Evolutionary conservation across 2,888 invertebrate species (phyloP).

Genomic region (Alcis repandata): DNA sequence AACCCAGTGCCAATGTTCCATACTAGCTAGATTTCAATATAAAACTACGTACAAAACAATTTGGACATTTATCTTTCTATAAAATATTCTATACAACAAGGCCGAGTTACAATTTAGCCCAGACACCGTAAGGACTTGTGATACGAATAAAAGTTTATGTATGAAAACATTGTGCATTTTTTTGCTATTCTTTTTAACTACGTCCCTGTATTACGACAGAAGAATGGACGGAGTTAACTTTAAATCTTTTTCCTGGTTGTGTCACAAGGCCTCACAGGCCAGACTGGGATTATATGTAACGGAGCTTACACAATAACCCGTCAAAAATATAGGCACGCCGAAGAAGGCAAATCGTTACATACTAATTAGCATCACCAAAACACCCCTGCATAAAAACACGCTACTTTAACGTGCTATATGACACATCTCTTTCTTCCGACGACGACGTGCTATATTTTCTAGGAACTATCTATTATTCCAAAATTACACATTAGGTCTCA

Average conservation of each 20-base stretch:
- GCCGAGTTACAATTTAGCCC: conserved; percentile 3
- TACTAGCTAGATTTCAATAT: conserved; percentile 22
- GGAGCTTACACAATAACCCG: conserved; percentile 17
- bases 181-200: neutral
- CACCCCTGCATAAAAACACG: conserved; percentile 18
- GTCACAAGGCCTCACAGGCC: conserved; percentile 1
- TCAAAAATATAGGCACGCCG: conserved; percentile 33
- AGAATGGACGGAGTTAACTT: conserved; percentile 7
- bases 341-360: conserved; percentile 21
- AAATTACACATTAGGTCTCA: conserved; percentile 10
- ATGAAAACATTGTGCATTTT: neutral
- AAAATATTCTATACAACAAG: conserved; percentile 18
- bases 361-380: conserved; percentile 19
- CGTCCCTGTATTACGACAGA: neutral
- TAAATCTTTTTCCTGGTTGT: neutral
- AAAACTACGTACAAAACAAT: conserved; percentile 14
- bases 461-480: conserved; percentile 22
- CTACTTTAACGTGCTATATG: conserved; percentile 7
- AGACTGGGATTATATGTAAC: conserved; percentile 7
- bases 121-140: conserved; percentile 7
- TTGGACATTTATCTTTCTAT: conserved; percentile 19
- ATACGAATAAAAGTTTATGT: neutral
- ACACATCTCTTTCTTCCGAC: conserved; percentile 3
- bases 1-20: conserved; percentile 7
- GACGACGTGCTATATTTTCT: conserved; percentile 32